Evolutionary conservation across 92 coral and sea anemone species (phyloP).

Genomic region (Pocillopora grandis): DNA sequence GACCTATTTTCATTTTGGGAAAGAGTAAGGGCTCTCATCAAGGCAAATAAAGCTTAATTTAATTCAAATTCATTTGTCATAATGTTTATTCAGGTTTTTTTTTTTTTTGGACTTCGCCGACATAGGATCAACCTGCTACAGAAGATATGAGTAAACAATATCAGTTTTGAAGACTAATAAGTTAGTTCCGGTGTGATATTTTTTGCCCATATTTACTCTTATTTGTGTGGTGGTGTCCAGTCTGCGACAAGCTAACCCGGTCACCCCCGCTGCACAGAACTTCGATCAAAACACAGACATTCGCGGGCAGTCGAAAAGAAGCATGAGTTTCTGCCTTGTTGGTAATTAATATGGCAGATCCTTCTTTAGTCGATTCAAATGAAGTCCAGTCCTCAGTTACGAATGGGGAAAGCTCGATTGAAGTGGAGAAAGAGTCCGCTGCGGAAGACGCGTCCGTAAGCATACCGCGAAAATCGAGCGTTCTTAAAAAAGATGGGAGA

Average conservation of each 20-base stretch:
- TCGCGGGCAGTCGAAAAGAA: slow-evolving; percentile 15
- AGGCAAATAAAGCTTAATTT: slow-evolving; percentile 26
- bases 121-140: slow-evolving; percentile 36
- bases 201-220: background rate
- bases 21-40: background rate
- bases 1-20: background rate
- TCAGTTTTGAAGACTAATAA: slow-evolving; percentile 14
- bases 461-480: slow-evolving; percentile 87
- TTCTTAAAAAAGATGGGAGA: slow-evolving; percentile 82
- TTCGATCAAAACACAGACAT: slow-evolving; percentile 56
- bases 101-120: slow-evolving; percentile 27
- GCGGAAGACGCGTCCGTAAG: slow-evolving; percentile 39
- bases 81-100: slow-evolving; percentile 28
- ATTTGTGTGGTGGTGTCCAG: slow-evolving; percentile 30
- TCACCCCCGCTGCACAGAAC: slow-evolving; percentile 22
- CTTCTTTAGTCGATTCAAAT: slow-evolving; percentile 57
- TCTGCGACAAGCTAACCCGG: slow-evolving; percentile 20
- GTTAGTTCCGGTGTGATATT: slow-evolving; percentile 3
- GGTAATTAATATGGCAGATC: slow-evolving; percentile 77
- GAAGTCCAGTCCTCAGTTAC: slow-evolving; percentile 62
- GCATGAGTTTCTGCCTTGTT: slow-evolving; percentile 32
- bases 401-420: slow-evolving; percentile 67
- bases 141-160: background rate
- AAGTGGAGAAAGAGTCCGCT: slow-evolving; percentile 60
- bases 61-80: slow-evolving; percentile 22